These are phyloP conservation scores for Erebia aethiops DNA, from an alignment of 2,888 invertebrate genomes.

Conservation along the genomic window DNA sequence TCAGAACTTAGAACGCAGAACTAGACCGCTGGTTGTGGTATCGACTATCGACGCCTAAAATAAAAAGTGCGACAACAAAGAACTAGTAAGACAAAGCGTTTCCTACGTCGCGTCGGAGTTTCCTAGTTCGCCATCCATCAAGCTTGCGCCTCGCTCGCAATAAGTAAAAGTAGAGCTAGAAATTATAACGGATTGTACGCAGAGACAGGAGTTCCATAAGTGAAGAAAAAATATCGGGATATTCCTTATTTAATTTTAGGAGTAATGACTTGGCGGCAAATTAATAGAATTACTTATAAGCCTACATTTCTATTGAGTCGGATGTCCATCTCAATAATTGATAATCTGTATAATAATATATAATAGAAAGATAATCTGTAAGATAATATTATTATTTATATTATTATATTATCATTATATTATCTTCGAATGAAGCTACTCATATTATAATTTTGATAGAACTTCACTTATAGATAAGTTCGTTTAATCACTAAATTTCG, in stretches of 20 bases:
- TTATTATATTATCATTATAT: too few species aligned
- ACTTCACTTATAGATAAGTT: too few species aligned
- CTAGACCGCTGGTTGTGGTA: background rate
- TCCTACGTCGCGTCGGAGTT: conserved; percentile 32
- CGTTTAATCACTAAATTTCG: too few species aligned
- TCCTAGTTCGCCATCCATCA: conserved; percentile 52
- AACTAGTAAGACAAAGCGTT: conserved; percentile 43
- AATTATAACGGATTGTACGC: conserved; percentile 44
- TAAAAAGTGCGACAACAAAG: conserved; percentile 37
- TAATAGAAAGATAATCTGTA: too few species aligned
- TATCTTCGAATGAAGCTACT: too few species aligned
- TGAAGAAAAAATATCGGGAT: background rate
- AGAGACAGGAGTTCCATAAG: conserved; percentile 15
- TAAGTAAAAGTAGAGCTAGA: conserved; percentile 46
- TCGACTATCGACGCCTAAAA: conserved; percentile 14
- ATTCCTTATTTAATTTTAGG: background rate
- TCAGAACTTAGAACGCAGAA: background rate
- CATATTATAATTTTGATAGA: too few species aligned
- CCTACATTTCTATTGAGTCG: too few species aligned
- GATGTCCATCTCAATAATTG: too few species aligned
- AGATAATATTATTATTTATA: too few species aligned
- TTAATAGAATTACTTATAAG: background rate
- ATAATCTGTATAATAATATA: too few species aligned
- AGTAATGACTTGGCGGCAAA: background rate
- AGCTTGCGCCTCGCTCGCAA: conserved; percentile 40